Base-by-base conservation (phyloP, 23 tunicate genomes). In the Botrylloides violaceus region DNA sequence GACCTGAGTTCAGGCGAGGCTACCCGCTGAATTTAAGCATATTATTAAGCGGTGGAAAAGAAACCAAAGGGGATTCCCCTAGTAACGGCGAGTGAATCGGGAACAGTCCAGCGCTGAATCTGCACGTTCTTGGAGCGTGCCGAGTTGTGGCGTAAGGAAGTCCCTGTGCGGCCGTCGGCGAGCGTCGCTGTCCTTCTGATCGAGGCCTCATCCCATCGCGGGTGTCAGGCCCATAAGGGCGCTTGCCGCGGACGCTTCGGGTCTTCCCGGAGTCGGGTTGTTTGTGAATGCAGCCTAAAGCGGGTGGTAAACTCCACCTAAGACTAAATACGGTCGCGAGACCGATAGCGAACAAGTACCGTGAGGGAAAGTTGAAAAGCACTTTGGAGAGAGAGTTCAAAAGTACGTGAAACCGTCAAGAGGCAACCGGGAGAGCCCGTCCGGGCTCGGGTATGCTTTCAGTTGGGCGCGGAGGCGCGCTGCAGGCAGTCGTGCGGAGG, bases 21-120 rank as follows among this genome's bases (percentile, higher is more conserved):
- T 22, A 78, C 80, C 61, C 83, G 80, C 80, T 49, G 80, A 78
- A 73, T 49, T 78, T 48, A 48, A 48, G 55, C 80, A 78, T 78
- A 74, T 74, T 31, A 78, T 24, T 78, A 74, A 78, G 80, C 71
- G 83, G 76, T 49, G 83, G 80, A 73, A 74, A 78, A 78, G 83
- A 78, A 78, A 78, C 56, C 32, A 78, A 78, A 9, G n/a, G 32
- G 56, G 82, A 78, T 78, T 74, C 82, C 82, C 70, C 58, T 32
- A 79, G 84, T 79, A 79, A n/a, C n/a, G n/a, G n/a, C n/a, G n/a
- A n/a, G n/a, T n/a, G n/a, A n/a, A n/a, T n/a, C n/a, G n/a, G n/a
- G n/a, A n/a, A n/a, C n/a, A n/a, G n/a, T n/a, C n/a, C n/a, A n/a
- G n/a, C n/a, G n/a, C n/a, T n/a, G n/a, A n/a, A n/a, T n/a, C n/a